Evolutionary conservation across 2,797 vertebrate species (phyloP), one percentile per base, ranked within the genome.

Genomic region (Pachyuromys duprasi): DNA sequence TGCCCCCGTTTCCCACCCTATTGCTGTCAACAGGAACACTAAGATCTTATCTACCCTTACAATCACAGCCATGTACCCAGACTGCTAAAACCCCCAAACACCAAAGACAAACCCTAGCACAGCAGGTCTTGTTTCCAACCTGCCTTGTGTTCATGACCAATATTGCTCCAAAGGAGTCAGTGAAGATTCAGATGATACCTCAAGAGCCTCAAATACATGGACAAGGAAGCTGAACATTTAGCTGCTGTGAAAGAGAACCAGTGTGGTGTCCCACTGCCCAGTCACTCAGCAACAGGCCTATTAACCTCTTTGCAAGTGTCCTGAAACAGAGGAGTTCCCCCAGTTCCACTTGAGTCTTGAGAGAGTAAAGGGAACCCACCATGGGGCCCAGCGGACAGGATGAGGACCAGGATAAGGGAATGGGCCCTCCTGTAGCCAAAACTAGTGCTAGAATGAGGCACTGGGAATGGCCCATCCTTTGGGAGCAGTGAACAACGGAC

Each of bases 401-500:
- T 2, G 11, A 86, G 55, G 31, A 86, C 15, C 17, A 2, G 28
- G 45, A 69, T 24, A 0, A 4, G 65, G 6, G 26, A 13, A 33
- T 39, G 0, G 1, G 62, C 14, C 7, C 60, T n/a, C 28, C 60
- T 11, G 1, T n/a, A 39, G 3, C 45, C 26, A 75, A 17, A 33
- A 33, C 62, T 33, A 42, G 13, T 9, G 28, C 60, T 55, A 15
- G 74, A 65, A 6, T 15, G 26, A 53, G 28, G 57, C 26, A 14
- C 31, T 18, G 28, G 42, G n/a, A 18, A 42, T 17, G 28, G 24
- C 3, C 2, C 1, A 4, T 24, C 4, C 11, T 82, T 36, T 42
- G 1, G 1, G 75, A 57, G 49, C 4, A 15, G 26, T 3, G 0
- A 0, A 3, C 28, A n/a, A 36, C 33, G 31, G 49, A 9, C 36